These are phyloP conservation scores for Thysanoteuthis rhombus DNA, from an alignment of 2,888 invertebrate species.

Conservation along the genomic window DNA sequence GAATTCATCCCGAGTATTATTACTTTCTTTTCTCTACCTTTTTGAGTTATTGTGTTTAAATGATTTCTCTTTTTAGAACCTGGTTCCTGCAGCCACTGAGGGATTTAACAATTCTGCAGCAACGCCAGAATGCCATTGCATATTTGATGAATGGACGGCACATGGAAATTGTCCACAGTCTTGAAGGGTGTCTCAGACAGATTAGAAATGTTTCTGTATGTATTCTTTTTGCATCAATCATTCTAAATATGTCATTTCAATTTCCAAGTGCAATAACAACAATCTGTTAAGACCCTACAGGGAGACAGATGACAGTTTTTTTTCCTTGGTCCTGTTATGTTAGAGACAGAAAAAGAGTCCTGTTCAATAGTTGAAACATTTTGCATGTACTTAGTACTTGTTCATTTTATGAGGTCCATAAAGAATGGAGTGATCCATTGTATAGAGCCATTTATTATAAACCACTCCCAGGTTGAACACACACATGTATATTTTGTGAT, in stretches of 20 bases:
- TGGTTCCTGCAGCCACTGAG: constrained; percentile 79
- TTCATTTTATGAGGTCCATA: neutral
- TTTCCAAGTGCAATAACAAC: neutral
- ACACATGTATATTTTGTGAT: too few relatives aligned
- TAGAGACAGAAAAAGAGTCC: neutral
- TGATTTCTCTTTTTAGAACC: constrained; percentile 70
- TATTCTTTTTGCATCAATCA: constrained; percentile 33
- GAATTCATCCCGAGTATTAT: neutral
- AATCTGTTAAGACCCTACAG: neutral
- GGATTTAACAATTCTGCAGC: constrained; percentile 73
- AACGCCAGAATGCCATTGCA: constrained; percentile 77
- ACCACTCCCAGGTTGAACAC: too few relatives aligned
- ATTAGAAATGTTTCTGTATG: constrained; percentile 76
- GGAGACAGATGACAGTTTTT: neutral
- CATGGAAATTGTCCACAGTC: constrained; percentile 74
- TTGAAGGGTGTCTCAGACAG: constrained; percentile 74
- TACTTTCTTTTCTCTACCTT: neutral
- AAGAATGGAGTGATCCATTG: neutral
- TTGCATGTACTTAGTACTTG: neutral
- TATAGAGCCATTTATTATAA: too few relatives aligned
- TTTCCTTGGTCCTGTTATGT: neutral
- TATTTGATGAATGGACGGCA: constrained; percentile 77
- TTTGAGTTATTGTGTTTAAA: neutral
- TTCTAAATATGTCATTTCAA: neutral
- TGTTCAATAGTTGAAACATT: neutral